Base-by-base conservation (phyloP, 2,797 vertebrate species). In the Neostethus bicornis region DNA sequence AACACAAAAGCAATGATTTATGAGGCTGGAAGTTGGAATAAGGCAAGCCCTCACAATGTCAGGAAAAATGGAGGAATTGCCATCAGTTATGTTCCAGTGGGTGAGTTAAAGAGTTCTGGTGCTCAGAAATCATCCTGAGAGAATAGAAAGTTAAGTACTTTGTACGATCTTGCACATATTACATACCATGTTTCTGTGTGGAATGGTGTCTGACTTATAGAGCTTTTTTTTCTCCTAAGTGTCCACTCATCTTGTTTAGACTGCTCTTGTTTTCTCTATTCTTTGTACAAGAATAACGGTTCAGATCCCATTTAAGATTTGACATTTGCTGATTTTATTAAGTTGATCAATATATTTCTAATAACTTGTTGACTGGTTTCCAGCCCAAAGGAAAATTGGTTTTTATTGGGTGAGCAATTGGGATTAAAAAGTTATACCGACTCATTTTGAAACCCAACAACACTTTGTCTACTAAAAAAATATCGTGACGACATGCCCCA, bases 1-100 rank as follows among this genome's bases (percentile, higher is more conserved):
- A 68, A 66, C 73, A 80, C 81, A 85, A 82, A 80, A 82, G 79
- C 46, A 52, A 75, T 89, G 85, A 89, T 90, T 85, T 83, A 87
- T 84, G 80, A 71, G 77, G 64, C 63, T 65, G 70, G 51, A 85
- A 80, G 78, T 85, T 68, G 44, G 54, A 68, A 58, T 72, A 64
- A 37, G 64, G 41, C 38, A 21, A 50, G 52, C 37, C 55, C 70
- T 66, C 64, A 81, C 66, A 49, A 39, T 51, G 67, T 67, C 66
- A 68, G 41, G n/a, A 45, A 51, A 49, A 24, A 9, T 23, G 45
- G 46, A 48, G 55, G 65, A 43, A 61, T 29, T 5, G 55, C 52
- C 34, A 57, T 45, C 54, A 53, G 53, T 63, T 12, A 6, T 4
- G 46, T 48, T 39, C 28, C n/a, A 14, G 26, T 26, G 37, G 48